Conservation (phyloP, 30 jellyfish, hydroid and myxozoan genomes). For the Rhopilema esculentum region DNA sequence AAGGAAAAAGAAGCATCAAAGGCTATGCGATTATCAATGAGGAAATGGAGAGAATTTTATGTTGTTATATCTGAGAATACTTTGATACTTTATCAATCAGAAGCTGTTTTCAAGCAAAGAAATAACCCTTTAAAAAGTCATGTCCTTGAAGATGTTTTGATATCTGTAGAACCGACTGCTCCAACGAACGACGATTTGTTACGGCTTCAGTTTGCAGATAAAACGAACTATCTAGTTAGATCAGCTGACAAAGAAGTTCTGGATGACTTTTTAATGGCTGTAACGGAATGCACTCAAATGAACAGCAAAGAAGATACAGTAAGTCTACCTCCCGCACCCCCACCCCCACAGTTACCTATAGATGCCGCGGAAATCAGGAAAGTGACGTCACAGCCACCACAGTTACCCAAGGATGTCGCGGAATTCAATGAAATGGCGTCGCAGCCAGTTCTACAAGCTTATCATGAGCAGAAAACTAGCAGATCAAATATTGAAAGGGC, state of each 20-base stretch:
- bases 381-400: background rate
- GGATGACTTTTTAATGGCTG: conserved; percentile 69
- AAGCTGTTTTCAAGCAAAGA: conserved; percentile 10
- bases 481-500: no score
- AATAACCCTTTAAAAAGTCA: conserved; percentile 9
- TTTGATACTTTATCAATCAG: conserved; percentile 14
- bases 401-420: background rate
- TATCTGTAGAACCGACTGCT: conserved; percentile 26
- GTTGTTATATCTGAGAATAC: conserved; percentile 18
- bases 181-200: background rate
- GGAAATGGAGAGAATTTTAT: conserved; percentile 51
- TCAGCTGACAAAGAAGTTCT: conserved; percentile 35
- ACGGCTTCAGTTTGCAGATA: conserved; percentile 46
- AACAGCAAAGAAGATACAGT: conserved; percentile 44
- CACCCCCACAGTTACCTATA: conserved; percentile 60
- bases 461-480: background rate
- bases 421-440: background rate
- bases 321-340: conserved; percentile 67
- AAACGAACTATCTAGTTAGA: conserved; percentile 42
- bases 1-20: conserved; percentile 22
- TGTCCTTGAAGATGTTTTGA: conserved; percentile 37
- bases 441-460: no score
- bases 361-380: background rate
- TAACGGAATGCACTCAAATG: conserved; percentile 60
- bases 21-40: conserved; percentile 10